phyloP scores from a whole-genome alignment of 2,797 vertebrate genomes.

The Melanotaenia maccullochi region DNA sequence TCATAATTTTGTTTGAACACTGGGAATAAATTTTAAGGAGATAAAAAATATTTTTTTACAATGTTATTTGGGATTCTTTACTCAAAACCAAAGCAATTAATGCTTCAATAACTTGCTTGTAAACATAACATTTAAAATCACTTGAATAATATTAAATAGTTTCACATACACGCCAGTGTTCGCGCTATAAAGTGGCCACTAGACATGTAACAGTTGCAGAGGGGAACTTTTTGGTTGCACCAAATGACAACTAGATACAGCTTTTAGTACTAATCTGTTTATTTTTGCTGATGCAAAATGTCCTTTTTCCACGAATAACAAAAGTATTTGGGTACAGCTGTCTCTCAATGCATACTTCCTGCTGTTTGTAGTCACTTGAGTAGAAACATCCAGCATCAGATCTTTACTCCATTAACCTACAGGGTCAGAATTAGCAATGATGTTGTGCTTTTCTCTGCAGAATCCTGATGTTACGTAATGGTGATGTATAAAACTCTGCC shows the following conservation, averaged over 20 bases:
- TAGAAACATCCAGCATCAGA: slow-evolving; percentile 6
- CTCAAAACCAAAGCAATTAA: slow-evolving; percentile 7
- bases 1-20: background rate
- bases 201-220: slow-evolving; percentile 2
- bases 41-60: background rate
- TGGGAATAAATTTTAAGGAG: background rate
- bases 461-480: slow-evolving; percentile 9
- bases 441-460: slow-evolving; percentile 45
- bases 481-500: slow-evolving; percentile 12
- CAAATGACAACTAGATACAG: background rate
- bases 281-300: background rate
- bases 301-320: background rate
- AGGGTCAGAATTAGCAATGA: slow-evolving; percentile 13
- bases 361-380: background rate
- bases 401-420: slow-evolving; percentile 4
- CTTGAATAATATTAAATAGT: slow-evolving; percentile 9
- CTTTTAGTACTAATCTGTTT: background rate
- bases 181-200: background rate
- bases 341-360: background rate
- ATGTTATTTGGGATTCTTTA: slow-evolving; percentile 9
- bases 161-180: slow-evolving; percentile 18
- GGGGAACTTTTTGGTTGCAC: background rate
- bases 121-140: slow-evolving; percentile 3
- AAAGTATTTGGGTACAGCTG: background rate
- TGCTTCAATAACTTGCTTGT: background rate